Evolutionary conservation across 2,888 invertebrate species (phyloP), one percentile per base, ranked within the genome.

Genomic region (Conistra vaccinii): DNA sequence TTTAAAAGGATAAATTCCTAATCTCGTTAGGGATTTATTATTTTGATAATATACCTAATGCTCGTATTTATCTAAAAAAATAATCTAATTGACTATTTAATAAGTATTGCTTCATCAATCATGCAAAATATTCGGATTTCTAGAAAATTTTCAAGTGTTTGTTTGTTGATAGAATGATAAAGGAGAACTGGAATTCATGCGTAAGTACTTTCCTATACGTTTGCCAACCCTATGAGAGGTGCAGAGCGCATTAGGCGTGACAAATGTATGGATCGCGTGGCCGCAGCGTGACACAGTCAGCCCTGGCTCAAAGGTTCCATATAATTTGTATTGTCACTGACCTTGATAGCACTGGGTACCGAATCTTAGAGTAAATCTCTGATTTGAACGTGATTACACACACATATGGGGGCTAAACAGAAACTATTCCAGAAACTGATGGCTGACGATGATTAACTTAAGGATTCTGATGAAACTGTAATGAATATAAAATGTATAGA

Each of bases 261-360:
- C 86, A 86, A 86, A 86, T 87, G 86, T 84, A 72, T 73, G 58
- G 70, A 81, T 86, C 70, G 87, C 86, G 86, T 86, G 87, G 78
- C 42, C 48, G 32, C 60, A 42, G 70, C 66, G 78, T 84, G 81
- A 81, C 73, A 84, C 55, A 71, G 65, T 48, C 65, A 84, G 63
- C 58, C 62, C 69, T 55, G 35, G 77, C 57, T 61, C 61, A 62
- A 65, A 66, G 62, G 68, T 73, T 39, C 32, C 35, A 35, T 63
- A 29, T 60, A 67, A 73, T 80, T 77, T 77, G 69, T 71, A 29
- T 57, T 69, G 58, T 77, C 67, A 77, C 35, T 78, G 80, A 80
- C 87, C 85, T 80, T 85, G 69, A 39, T 62, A 57, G 20, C 17
- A 61, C 6, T 58, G 6, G 26, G 20, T 6, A 55, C 12, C 6